A percentile compares a stretch with the other conserved stretches of the same genome.
phyloP scores from a whole-genome alignment of 1,140 invertebrate species.

The Aplysia californica region DNA sequence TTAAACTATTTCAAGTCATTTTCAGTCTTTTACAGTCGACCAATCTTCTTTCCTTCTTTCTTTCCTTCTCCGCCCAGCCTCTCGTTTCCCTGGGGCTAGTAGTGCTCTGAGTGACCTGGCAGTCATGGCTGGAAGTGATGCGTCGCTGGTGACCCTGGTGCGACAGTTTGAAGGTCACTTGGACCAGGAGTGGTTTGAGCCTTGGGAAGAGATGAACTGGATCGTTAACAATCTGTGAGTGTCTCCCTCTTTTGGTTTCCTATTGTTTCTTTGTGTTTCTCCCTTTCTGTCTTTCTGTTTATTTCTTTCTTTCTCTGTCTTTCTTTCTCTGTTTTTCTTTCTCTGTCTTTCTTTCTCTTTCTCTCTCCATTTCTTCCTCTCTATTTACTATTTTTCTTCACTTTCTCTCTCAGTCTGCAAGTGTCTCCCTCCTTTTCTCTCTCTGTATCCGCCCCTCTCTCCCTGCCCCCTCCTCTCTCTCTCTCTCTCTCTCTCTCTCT shows the following conservation, averaged over 20 bases:
- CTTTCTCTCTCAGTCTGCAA: no score
- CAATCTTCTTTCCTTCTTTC: background rate
- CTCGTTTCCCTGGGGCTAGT: slow-evolving; percentile 52
- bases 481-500: no score
- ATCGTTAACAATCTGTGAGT: slow-evolving; percentile 66
- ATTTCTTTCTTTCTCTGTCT: slow-evolving; percentile 2
- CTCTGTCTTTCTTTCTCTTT: background rate
- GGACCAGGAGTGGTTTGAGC: slow-evolving; percentile 67
- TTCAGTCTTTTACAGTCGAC: no score
- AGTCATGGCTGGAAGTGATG: slow-evolving; percentile 56
- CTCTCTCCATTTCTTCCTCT: slow-evolving; percentile 9
- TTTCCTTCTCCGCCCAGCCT: slow-evolving; percentile 51
- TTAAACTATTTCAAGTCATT: no score
- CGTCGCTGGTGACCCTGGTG: slow-evolving; percentile 48
- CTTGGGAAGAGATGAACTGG: slow-evolving; percentile 68
- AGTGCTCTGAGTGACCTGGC: slow-evolving; percentile 56
- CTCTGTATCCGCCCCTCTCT: no score
- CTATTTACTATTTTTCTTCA: no score
- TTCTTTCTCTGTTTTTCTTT: background rate
- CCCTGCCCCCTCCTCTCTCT: no score
- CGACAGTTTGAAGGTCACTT: slow-evolving; percentile 62
- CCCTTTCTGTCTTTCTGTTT: background rate
- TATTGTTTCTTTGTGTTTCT: background rate
- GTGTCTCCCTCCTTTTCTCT: no score
- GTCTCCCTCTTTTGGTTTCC: background rate